phyloP scores from a whole-genome alignment of 2,113 vertebrate genomes.

The Austrofundulus limnaeus region DNA sequence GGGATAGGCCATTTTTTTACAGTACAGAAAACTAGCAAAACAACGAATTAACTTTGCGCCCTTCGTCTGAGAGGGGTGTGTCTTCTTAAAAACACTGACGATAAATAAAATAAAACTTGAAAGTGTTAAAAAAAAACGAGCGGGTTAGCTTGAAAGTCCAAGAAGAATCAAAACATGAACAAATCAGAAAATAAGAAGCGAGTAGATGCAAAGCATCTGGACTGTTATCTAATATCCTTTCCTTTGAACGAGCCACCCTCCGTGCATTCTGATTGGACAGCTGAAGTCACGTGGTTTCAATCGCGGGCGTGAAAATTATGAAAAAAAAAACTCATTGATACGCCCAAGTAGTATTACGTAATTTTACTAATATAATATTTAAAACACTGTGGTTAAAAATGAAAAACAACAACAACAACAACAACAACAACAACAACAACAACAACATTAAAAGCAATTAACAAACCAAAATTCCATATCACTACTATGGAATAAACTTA shows the following conservation, averaged over 20 bases:
- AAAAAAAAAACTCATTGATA: too few species aligned
- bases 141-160: background rate
- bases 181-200: background rate
- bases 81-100: background rate
- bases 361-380: too few species aligned
- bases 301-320: too few species aligned
- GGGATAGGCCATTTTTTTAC: conserved; percentile 57
- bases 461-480: too few species aligned
- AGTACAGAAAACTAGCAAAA: background rate
- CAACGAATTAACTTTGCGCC: background rate
- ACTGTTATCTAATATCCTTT: background rate
- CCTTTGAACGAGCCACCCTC: background rate
- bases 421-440: too few species aligned
- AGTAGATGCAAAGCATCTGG: fast-evolving
- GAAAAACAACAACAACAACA: too few species aligned
- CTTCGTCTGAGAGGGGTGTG: background rate
- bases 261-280: conserved; percentile 6
- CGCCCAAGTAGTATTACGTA: too few species aligned
- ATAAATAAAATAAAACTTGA: fast-evolving
- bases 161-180: fast-evolving
- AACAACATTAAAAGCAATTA: too few species aligned
- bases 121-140: background rate
- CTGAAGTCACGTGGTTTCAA: conserved; percentile 24
- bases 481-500: too few species aligned
- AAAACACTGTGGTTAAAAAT: too few species aligned